Evolutionary conservation across 1,140 invertebrate genomes (phyloP), one percentile per base, ranked within the genome.

Genomic region (Megalopta genalis): DNA sequence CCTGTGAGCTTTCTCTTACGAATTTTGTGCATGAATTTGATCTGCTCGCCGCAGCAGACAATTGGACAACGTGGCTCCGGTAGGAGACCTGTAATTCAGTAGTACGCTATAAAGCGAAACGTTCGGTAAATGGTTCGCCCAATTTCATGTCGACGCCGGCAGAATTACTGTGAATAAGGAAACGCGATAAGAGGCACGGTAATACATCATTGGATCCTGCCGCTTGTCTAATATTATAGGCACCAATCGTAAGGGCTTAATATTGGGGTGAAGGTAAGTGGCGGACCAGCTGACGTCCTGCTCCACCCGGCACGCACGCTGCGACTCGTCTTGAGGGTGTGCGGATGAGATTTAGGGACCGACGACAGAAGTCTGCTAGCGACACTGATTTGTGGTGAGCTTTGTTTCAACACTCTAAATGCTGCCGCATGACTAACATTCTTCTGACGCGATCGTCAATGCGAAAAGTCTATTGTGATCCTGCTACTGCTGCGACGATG

Each of bases 181-280:
- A 79, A 82, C 27, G 67, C 76, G 87, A 83, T 66, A 86, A 86
- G 80, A 77, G 83, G 77, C 81, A 81, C 67, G 84, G 87, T 87
- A 88, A 93, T 90, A 89, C 85, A 90, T 93, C 92, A 93, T 92
- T 91, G 90, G 87, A 91, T 91, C 89, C 86, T 88, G 88, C 86
- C 85, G 88, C 90, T 92, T 90, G 90, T 91, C 91, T 92, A 90
- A 92, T 93, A 92, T 92, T 91, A 93, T 92, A 90, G 91, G 91
- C 89, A 92, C 90, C 92, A 92, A 92, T 93, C 89, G 89, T 90
- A 90, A 92, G 91, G 90, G 90, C 90, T 93, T 93, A 92, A 93
- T 93, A 93, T 92, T 90, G 90, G 92, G 92, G 91, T 92, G 91
- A 92, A 92, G 92, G 90, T 93, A 93, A 93, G 92, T 93, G 92